A percentile compares a stretch with the other conserved stretches of the same genome.
phyloP scores from a whole-genome alignment of 2,797 vertebrate species.

The Enteromius thamalakanensis region DNA sequence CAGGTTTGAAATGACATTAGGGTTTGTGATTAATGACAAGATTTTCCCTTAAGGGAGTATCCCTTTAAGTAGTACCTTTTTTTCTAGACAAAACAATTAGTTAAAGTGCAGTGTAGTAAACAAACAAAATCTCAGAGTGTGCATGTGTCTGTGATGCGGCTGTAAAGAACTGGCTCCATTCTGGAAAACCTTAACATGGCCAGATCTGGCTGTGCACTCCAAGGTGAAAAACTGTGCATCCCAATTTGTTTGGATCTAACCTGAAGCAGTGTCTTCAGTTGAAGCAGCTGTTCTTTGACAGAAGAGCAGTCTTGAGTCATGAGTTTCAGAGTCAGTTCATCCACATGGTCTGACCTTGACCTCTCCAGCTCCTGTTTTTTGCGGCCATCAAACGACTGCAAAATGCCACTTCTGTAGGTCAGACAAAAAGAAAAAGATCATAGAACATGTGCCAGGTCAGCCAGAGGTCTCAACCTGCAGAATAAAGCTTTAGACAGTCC shows the following conservation, averaged over 20 bases:
- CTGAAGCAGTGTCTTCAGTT: constrained; percentile 87
- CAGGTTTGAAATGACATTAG: too few relatives aligned
- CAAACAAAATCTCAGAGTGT: too few relatives aligned
- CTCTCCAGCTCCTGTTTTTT: constrained; percentile 61
- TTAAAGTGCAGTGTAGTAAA: background rate
- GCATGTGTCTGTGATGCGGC: too few relatives aligned
- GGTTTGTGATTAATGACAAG: too few relatives aligned
- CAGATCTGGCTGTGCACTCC: too few relatives aligned
- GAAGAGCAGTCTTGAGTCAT: constrained; percentile 91
- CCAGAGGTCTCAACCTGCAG: background rate
- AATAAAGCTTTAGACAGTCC: background rate
- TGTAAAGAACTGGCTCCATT: too few relatives aligned
- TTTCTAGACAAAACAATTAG: background rate
- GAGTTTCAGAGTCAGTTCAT: constrained; percentile 85
- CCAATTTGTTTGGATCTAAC: constrained; percentile 68
- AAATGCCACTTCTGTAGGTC: constrained; percentile 58
- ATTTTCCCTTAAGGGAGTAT: too few relatives aligned
- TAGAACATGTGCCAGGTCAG: background rate
- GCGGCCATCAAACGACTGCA: constrained; percentile 58
- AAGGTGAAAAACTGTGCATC: too few relatives aligned
- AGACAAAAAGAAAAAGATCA: constrained; percentile 46
- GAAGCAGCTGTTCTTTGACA: constrained; percentile 87
- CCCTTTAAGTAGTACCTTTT: too few relatives aligned
- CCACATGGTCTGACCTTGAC: constrained; percentile 73
- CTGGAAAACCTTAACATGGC: too few relatives aligned